Percentiles rank a stretch among this genome's conserved stretches.
Conservation (phyloP, 2,888 invertebrate genomes). For the Malacosoma neustria region DNA sequence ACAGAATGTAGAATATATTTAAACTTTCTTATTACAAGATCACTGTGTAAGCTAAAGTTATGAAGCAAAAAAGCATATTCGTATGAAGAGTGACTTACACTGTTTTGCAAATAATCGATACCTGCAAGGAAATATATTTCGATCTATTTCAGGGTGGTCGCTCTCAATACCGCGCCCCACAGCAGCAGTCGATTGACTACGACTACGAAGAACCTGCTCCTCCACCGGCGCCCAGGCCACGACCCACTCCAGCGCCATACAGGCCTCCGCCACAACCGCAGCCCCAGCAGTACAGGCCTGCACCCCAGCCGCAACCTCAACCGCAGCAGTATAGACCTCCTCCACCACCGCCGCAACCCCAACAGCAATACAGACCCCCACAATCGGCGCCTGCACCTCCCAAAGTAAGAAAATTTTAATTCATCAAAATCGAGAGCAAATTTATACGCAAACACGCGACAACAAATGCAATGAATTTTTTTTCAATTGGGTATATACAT, state of each 20-base stretch:
- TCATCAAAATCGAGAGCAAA: background rate
- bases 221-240: slow-evolving; percentile 27
- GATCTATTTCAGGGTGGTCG: slow-evolving; percentile 27
- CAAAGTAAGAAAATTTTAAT: slow-evolving; percentile 27
- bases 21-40: too few species aligned
- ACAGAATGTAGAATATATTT: too few species aligned
- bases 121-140: too few species aligned
- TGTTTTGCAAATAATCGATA: too few species aligned
- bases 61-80: too few species aligned
- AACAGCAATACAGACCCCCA: slow-evolving; percentile 27
- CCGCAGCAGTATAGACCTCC: slow-evolving; percentile 28
- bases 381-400: slow-evolving; percentile 45
- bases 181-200: slow-evolving; percentile 36
- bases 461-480: too few species aligned
- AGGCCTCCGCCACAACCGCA: slow-evolving; percentile 26
- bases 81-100: too few species aligned
- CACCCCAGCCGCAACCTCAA: slow-evolving; percentile 21
- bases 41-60: too few species aligned
- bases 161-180: slow-evolving; percentile 38
- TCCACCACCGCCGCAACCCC: slow-evolving; percentile 29
- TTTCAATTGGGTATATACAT: too few species aligned
- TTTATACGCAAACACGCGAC: too few species aligned
- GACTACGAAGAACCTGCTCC: slow-evolving; percentile 53
- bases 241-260: slow-evolving; percentile 31
- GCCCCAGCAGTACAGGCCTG: slow-evolving; percentile 24